Conservation (phyloP, 2,113 vertebrate species). For the Taxidea taxus region DNA sequence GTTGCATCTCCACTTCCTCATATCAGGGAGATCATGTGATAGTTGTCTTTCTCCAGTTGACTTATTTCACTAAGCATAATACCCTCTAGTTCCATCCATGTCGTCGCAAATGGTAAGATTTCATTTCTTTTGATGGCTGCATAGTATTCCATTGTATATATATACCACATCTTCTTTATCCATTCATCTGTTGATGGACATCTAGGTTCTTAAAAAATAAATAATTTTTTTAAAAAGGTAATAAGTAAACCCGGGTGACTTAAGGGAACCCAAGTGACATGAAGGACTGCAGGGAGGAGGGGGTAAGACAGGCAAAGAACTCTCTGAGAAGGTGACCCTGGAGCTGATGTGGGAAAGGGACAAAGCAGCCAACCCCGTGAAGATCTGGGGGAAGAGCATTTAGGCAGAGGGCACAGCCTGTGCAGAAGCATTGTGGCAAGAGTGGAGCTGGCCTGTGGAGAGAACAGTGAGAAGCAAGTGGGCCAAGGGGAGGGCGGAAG, state of each 20-base stretch:
- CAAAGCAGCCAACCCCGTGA: neutral
- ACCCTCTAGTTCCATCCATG: too few species aligned
- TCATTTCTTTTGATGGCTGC: too few species aligned
- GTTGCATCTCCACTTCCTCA: too few species aligned
- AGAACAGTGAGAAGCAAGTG: neutral
- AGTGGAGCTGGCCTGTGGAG: neutral
- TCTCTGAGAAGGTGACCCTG: neutral
- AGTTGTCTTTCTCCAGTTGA: too few species aligned
- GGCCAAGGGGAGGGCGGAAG: neutral
- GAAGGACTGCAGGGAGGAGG: neutral
- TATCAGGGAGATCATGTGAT: too few species aligned
- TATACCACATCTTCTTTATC: too few species aligned
- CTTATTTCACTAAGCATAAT: too few species aligned
- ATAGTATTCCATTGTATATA: too few species aligned
- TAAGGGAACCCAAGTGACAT: neutral
- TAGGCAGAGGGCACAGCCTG: neutral
- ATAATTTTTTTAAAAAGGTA: neutral
- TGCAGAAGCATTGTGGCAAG: neutral
- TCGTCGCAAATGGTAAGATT: too few species aligned
- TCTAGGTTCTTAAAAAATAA: too few species aligned
- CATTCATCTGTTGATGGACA: too few species aligned
- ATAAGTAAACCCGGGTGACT: neutral
- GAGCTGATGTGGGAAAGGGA: neutral
- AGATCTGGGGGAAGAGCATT: neutral
- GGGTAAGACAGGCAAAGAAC: neutral